These are phyloP conservation scores for Diprion similis DNA, from an alignment of 1,140 invertebrate species.

Conservation along the genomic window DNA sequence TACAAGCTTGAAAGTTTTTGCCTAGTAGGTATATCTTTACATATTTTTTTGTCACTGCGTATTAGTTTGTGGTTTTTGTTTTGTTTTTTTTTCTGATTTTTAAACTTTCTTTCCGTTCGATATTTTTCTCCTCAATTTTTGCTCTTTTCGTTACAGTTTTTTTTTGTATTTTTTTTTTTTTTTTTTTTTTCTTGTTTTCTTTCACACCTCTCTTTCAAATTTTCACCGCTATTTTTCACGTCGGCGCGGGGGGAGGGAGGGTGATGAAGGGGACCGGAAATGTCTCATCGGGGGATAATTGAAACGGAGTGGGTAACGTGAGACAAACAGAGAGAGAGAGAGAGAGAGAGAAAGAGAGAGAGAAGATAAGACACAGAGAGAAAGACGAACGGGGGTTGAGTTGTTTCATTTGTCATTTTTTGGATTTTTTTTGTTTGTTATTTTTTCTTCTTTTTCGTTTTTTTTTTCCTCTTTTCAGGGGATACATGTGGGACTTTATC, in stretches of 20 bases:
- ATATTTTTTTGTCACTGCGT: slow-evolving; percentile 29
- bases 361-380: slow-evolving; percentile 26
- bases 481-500: too few relatives aligned
- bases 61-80: not conserved
- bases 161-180: not conserved
- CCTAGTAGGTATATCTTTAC: slow-evolving; percentile 17
- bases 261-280: not conserved
- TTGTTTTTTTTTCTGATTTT: slow-evolving; percentile 22
- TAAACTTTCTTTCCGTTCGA: slow-evolving; percentile 27
- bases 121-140: too few relatives aligned
- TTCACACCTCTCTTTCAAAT: too few relatives aligned
- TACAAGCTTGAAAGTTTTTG: slow-evolving; percentile 58
- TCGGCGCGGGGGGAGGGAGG: slow-evolving; percentile 8
- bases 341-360: slow-evolving; percentile 27
- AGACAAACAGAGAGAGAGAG: not conserved
- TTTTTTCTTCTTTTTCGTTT: too few relatives aligned
- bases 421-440: too few relatives aligned
- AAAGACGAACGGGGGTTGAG: too few relatives aligned
- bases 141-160: too few relatives aligned
- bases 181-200: slow-evolving; percentile 16
- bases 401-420: too few relatives aligned
- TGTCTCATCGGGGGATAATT: too few relatives aligned
- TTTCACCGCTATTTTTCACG: not conserved
- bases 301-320: too few relatives aligned
- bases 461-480: too few relatives aligned